phyloP scores from a whole-genome alignment of 1,140 invertebrate genomes.

The Galendromus occidentalis region DNA sequence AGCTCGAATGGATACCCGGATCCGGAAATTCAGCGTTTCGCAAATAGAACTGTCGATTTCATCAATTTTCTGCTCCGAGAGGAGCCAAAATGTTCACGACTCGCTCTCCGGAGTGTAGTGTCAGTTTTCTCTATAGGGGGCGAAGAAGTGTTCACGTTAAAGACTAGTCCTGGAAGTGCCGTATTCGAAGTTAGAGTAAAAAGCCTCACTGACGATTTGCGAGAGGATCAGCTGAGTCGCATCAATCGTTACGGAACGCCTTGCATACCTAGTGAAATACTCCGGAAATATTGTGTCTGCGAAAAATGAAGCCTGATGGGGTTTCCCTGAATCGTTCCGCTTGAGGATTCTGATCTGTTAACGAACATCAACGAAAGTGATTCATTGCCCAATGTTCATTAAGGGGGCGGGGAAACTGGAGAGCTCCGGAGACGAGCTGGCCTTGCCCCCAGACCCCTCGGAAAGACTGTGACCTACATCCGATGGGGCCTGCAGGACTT shows the following conservation, averaged over 20 bases:
- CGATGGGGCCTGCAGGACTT: no score
- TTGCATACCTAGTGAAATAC: background rate
- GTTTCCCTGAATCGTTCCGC: no score
- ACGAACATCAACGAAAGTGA: no score
- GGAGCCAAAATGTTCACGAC: background rate
- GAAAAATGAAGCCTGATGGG: no score
- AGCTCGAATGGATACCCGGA: background rate
- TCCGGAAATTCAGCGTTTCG: background rate
- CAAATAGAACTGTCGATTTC: background rate
- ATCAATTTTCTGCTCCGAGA: background rate
- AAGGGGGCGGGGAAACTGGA: no score
- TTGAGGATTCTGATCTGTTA: no score
- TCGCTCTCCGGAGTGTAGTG: background rate
- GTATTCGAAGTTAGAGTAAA: background rate
- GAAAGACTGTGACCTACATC: no score
- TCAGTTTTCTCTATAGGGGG: background rate
- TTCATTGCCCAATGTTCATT: no score
- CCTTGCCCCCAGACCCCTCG: no score
- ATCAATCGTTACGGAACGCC: slow-evolving; percentile 1
- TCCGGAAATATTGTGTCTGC: background rate
- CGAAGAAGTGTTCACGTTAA: background rate
- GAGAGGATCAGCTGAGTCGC: background rate
- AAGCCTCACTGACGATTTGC: background rate
- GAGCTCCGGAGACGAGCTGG: no score
- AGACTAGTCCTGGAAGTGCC: background rate